Conservation (phyloP, 2,797 vertebrate species). For the Valencia hispanica region DNA sequence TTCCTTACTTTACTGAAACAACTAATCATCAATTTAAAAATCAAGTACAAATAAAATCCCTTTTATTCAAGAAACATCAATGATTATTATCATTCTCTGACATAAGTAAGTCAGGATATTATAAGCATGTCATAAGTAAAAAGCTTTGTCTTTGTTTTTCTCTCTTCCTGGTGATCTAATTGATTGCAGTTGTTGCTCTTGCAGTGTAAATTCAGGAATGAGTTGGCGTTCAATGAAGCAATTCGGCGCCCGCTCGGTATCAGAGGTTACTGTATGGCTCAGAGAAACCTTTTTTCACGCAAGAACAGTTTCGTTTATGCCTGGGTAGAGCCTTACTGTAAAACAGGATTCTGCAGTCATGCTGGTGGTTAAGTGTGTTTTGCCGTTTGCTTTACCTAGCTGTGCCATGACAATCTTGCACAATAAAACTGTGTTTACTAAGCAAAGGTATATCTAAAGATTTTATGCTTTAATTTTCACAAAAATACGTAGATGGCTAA, state of each 20-base stretch:
- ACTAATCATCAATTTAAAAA: background rate
- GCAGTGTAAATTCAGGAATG: conserved; percentile 50
- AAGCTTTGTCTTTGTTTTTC: background rate
- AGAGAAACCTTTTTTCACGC: conserved; percentile 60
- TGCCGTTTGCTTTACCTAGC: conserved; percentile 25
- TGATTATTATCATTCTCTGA: background rate
- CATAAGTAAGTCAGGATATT: background rate
- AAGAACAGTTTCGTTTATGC: conserved; percentile 67
- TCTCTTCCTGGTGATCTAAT: conserved; percentile 39
- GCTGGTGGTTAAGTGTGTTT: conserved; percentile 34
- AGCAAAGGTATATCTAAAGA: background rate
- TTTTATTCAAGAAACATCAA: background rate
- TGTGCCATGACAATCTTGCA: conserved; percentile 8
- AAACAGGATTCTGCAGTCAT: conserved; percentile 58
- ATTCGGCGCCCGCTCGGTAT: conserved; percentile 54
- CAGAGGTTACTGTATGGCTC: conserved; percentile 49
- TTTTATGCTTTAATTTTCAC: background rate
- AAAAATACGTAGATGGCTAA: background rate
- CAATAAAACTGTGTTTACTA: background rate
- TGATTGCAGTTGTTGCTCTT: conserved; percentile 57
- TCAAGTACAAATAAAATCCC: background rate
- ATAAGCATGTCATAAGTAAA: background rate
- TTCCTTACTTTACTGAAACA: background rate
- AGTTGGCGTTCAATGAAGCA: conserved; percentile 55
- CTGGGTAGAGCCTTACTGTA: conserved; percentile 53